phyloP scores from a whole-genome alignment of 2,888 invertebrate genomes.

The Chloroclystis v-ata region DNA sequence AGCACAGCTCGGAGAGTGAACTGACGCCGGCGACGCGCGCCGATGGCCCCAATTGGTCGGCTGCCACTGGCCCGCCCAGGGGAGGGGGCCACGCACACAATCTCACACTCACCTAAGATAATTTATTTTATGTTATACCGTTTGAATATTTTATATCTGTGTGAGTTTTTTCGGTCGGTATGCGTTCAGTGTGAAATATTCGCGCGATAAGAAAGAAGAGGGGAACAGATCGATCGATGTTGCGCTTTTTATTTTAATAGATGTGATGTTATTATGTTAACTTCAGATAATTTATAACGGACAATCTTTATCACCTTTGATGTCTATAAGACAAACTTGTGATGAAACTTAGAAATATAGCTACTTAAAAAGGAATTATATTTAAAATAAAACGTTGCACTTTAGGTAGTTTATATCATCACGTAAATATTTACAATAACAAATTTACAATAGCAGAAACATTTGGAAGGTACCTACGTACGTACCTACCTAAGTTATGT shows the following conservation, averaged over 20 bases:
- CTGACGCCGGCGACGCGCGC: constrained; percentile 72
- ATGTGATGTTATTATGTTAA: constrained; percentile 47
- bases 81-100: constrained; percentile 73
- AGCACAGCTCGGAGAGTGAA: constrained; percentile 61
- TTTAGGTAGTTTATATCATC: too few relatives aligned
- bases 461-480: too few relatives aligned
- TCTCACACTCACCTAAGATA: constrained; percentile 74
- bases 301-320: neutral
- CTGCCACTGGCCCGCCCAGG: constrained; percentile 64
- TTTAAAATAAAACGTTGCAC: too few relatives aligned
- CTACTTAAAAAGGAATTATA: too few relatives aligned
- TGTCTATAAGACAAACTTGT: constrained; percentile 27
- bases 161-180: constrained; percentile 77
- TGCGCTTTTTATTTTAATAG: constrained; percentile 72
- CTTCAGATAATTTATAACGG: constrained; percentile 28
- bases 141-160: constrained; percentile 79
- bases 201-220: constrained; percentile 78
- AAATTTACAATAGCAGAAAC: too few relatives aligned
- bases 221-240: constrained; percentile 76
- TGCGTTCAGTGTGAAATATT: constrained; percentile 78
- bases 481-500: too few relatives aligned
- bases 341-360: too few relatives aligned
- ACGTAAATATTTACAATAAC: too few relatives aligned
- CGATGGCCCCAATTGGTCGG: constrained; percentile 76
- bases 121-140: constrained; percentile 79